Base-by-base conservation (phyloP, 1,140 invertebrate species). In the Lasioglossum baleicum region DNA sequence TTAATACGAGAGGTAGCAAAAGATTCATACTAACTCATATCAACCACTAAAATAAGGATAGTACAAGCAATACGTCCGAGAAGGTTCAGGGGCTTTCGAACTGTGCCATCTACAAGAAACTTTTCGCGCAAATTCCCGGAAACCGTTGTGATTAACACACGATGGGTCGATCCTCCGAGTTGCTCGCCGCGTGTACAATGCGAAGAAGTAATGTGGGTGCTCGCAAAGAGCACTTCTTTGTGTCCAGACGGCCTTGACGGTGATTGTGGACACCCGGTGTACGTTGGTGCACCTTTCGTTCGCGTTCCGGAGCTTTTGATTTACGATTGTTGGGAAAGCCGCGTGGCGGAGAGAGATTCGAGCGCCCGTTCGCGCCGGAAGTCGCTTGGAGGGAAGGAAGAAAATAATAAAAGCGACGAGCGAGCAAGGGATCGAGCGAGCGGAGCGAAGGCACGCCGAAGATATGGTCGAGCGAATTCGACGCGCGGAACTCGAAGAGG, bases 211-310 rank as follows among this genome's bases (percentile, higher is more conserved):
- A n/a, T 7, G 17, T 63, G 67, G 73, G 73, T 48, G 44, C 2
- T 35, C 35, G 35, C 3, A 35, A 35, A 35, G 35, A 35, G 35
- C 8, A 48, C 2, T 48, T 48, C 10, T 44, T 11, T 48, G 10
- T 48, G 44, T 48, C 13, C 17, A 15, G 15, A 53, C 51, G 13
- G 51, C 17, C 74, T 67, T 75, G 70, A 72, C 80, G 84, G 86
- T 90, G 88, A 88, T 91, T 91, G 72, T 74, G 76, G 84, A 85
- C 90, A 91, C 85, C 88, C 90, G 90, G 88, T 88, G 84, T 87
- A 67, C 86, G 66, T 86, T 66, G 82, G 72, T 56, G 53, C 82
- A 56, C 81, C 83, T 75, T 83, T 87, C 85, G 84, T 87, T 90
- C 85, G 83, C 83, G 81, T 90, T 91, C 88, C 90, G 88, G 84